These are phyloP conservation scores for Sarotherodon lohbergeri DNA, from an alignment of 2,113 vertebrate species.

Conservation along the genomic window DNA sequence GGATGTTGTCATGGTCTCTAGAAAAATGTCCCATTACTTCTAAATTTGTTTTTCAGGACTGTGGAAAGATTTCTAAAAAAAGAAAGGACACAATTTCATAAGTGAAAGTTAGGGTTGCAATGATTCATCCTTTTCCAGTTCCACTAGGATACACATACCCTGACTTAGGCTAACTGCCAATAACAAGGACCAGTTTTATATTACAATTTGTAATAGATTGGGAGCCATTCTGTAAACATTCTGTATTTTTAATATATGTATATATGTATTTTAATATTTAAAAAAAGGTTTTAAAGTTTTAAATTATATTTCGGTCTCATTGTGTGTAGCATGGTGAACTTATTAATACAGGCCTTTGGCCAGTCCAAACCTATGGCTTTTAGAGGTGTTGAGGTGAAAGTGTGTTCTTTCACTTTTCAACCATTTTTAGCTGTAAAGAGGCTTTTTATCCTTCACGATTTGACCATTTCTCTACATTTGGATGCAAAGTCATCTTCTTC, in stretches of 20 bases:
- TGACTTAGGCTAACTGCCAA: not conserved
- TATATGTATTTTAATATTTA: not conserved
- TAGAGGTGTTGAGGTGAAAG: not conserved
- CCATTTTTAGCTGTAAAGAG: not conserved
- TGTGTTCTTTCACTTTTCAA: not conserved
- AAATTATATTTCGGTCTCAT: not conserved
- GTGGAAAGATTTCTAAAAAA: not conserved
- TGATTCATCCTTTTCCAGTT: not conserved
- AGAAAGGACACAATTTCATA: not conserved
- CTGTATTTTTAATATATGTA: not conserved
- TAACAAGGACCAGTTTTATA: not conserved
- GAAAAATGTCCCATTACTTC: not conserved
- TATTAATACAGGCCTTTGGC: not conserved
- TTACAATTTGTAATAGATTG: not conserved
- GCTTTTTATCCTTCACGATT: accelerated
- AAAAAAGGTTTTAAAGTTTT: not conserved
- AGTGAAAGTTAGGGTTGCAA: not conserved
- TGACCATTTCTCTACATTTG: not conserved
- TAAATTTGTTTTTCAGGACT: not conserved
- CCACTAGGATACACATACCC: not conserved
- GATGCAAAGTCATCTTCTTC: not conserved
- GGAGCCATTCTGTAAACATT: not conserved
- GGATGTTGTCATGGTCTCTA: not conserved
- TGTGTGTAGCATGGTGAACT: not conserved
- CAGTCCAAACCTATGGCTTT: not conserved